Conservation (phyloP, 1,140 invertebrate species). For the Laupala kohalensis region DNA sequence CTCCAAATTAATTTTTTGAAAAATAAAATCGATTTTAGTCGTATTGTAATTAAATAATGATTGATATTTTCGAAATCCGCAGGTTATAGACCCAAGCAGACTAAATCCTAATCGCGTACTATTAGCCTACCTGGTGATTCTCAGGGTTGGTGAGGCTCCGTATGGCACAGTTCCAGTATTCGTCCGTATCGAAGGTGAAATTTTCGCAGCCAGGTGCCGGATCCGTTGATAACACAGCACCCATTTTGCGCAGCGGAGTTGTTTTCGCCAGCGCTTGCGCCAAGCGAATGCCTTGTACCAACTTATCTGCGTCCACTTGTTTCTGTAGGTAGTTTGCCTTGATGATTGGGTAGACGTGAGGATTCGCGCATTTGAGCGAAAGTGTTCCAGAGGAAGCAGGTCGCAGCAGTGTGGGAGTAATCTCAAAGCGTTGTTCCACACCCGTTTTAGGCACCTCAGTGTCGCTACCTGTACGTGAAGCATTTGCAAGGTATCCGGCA, state of each 20-base stretch:
- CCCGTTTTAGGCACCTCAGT: slow-evolving; percentile 18
- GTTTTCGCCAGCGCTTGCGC: neutral
- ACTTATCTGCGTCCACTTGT: slow-evolving; percentile 28
- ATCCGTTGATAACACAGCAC: slow-evolving; percentile 34
- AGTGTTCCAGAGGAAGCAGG: slow-evolving; percentile 73
- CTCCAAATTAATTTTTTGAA: no score
- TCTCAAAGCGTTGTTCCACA: neutral
- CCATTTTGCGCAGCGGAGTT: slow-evolving; percentile 65
- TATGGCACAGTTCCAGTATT: slow-evolving; percentile 25
- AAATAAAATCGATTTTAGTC: no score
- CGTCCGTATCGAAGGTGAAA: slow-evolving; percentile 29
- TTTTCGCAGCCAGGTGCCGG: slow-evolving; percentile 19
- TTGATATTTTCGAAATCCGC: no score
- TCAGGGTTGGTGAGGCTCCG: slow-evolving; percentile 19
- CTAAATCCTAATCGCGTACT: no score
- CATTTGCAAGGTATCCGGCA: slow-evolving; percentile 47
- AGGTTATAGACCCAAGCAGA: no score
- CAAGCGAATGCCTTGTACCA: slow-evolving; percentile 38
- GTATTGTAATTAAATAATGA: no score
- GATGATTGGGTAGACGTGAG: slow-evolving; percentile 45
- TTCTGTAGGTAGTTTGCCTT: slow-evolving; percentile 46
- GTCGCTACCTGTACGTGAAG: slow-evolving; percentile 37
- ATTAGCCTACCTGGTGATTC: slow-evolving; percentile 24
- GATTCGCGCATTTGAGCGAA: slow-evolving; percentile 53
- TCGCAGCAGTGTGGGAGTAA: slow-evolving; percentile 41